phyloP scores from a whole-genome alignment of 1,140 invertebrate species.

The Anagrus nilaparvatae region DNA sequence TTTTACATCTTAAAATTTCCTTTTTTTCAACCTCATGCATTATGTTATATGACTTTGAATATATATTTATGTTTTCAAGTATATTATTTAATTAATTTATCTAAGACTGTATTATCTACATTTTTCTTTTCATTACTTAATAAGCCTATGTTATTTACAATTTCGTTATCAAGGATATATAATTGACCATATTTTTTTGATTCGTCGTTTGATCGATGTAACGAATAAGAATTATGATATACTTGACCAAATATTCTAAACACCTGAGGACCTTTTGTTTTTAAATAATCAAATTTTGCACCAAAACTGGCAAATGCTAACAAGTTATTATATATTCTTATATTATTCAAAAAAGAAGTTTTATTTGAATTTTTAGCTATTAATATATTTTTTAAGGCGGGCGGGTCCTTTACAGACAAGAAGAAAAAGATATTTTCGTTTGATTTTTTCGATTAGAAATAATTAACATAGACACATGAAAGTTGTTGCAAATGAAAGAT shows the following conservation, averaged over 20 bases:
- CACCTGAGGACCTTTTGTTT: slow-evolving; percentile 3
- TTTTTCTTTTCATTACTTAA: neutral
- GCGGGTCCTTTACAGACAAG: too few relatives aligned
- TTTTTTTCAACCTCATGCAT: neutral
- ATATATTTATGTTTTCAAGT: neutral
- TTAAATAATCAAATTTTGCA: neutral
- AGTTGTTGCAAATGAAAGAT: too few relatives aligned
- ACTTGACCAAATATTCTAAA: slow-evolving; percentile 11
- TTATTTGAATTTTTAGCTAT: too few relatives aligned
- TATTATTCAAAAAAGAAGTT: neutral
- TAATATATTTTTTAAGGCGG: neutral
- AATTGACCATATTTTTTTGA: neutral
- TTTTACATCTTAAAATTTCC: neutral
- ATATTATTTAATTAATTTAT: neutral
- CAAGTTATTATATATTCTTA: neutral
- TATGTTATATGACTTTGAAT: neutral
- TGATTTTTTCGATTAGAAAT: too few relatives aligned
- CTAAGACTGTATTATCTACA: neutral
- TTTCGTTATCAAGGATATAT: neutral
- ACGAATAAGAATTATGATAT: slow-evolving; percentile 12
- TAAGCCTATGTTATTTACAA: neutral
- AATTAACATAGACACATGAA: too few relatives aligned
- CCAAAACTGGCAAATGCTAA: neutral
- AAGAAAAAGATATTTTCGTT: too few relatives aligned
- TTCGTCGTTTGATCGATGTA: slow-evolving; percentile 8